These are phyloP conservation scores for Prostheceraeus crozeri DNA, from an alignment of 2,888 invertebrate genomes.

Conservation along the genomic window DNA sequence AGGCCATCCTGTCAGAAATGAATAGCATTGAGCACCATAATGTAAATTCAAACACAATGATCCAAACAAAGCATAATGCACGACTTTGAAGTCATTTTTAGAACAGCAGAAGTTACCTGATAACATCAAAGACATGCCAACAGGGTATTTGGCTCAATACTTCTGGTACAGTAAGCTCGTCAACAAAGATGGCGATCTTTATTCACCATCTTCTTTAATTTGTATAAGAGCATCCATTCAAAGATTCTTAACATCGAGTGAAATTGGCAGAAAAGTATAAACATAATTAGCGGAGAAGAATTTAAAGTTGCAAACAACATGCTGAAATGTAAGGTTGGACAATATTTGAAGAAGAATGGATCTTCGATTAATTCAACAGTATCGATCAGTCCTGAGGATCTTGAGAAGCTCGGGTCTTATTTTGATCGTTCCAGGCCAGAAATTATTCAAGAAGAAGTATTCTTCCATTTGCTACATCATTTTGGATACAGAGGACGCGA, in stretches of 20 bases:
- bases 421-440: background rate
- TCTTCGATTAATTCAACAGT: background rate
- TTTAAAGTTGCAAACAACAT: slow-evolving; percentile 1
- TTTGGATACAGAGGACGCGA: slow-evolving; percentile 5
- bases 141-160: background rate
- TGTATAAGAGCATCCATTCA: slow-evolving; percentile 9
- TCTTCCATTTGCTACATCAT: slow-evolving; percentile 5
- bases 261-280: background rate
- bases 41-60: no score
- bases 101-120: no score
- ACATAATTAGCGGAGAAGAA: background rate
- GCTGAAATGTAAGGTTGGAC: slow-evolving; percentile 16
- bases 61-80: no score
- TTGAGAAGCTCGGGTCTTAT: background rate
- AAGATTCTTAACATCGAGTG: background rate
- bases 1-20: no score
- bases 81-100: no score
- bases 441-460: slow-evolving; percentile 9
- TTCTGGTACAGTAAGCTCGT: slow-evolving; percentile 1
- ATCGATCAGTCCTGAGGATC: no score
- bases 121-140: no score
- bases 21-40: no score
- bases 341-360: background rate
- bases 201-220: slow-evolving; percentile 1
- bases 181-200: background rate